Evolutionary conservation across 2,113 vertebrate species (phyloP), one percentile per base, ranked within the genome.

Genomic region (Pseudorhombus dupliciocellatus): DNA sequence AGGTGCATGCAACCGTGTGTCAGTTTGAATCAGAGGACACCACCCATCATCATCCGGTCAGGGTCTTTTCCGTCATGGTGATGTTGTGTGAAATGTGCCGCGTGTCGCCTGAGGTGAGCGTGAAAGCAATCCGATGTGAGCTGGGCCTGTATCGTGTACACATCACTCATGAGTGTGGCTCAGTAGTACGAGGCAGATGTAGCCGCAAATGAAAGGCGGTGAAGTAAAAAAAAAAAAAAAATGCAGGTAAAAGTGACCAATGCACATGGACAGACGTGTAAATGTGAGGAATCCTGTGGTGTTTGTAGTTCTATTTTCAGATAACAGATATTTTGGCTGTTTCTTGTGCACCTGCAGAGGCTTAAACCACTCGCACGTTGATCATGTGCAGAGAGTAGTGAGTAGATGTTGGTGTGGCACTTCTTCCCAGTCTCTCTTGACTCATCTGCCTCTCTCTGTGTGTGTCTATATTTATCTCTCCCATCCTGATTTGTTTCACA

Each of bases 401-500:
- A 42, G 40, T 44, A 18, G 40, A 20, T 20, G 11, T 44, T 44
- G 24, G 7, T 25, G 28, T 40, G 24, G 12, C 52, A 25, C 52
- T 40, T 40, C 34, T 24, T 24, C 37, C 20, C 16, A 20, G 40
- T 3, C 15, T 61, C 12, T 18, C 15, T 61, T 25, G 56, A 59
- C 59, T 65, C 48, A 65, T 52, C 30, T 24, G 46, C 30, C 21
- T 34, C 15, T 8, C 34, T 8, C 34, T 37, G 11, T 53, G 30
- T 66, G 15, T 62, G 7, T 26, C 40, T 28, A 26, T 66, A 54
- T 55, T 44, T 42, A 44, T 56, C 64, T 25, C 22, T 25, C 4
- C 15, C 40, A 37, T 57, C 40, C 55, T 46, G 40, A 34, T 70
- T 50, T 46, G 22, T 31, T 59, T 59, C 53, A 24, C 18, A 20